These are phyloP conservation scores for Melitaea athalia DNA, from an alignment of 2,888 invertebrate species.

Conservation along the genomic window DNA sequence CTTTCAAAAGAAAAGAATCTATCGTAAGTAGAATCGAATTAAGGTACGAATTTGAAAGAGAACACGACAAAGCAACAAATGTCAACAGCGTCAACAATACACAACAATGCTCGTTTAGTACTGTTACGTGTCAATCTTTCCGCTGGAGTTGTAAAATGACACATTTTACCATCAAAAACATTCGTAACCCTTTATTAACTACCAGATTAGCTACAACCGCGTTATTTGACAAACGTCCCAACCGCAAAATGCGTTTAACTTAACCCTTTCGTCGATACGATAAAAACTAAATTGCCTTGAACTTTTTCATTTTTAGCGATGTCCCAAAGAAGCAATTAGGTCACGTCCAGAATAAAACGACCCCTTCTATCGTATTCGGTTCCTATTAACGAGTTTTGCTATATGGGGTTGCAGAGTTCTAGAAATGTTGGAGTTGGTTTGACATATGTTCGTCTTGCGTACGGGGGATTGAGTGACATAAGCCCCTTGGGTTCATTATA, in stretches of 20 bases:
- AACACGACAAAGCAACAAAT: neutral
- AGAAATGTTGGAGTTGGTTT: constrained; percentile 50
- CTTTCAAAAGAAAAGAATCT: neutral
- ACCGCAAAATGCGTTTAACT: constrained; percentile 18
- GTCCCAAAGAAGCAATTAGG: constrained; percentile 70
- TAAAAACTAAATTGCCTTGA: constrained; percentile 49
- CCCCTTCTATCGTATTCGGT: constrained; percentile 42
- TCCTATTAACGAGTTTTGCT: constrained; percentile 17
- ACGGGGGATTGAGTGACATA: constrained; percentile 73
- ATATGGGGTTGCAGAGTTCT: constrained; percentile 44
- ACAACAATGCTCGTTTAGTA: neutral
- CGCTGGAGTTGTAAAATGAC: constrained; percentile 35
- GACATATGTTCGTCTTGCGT: constrained; percentile 75
- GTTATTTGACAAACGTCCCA: constrained; percentile 52
- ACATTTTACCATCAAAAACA: constrained; percentile 47
- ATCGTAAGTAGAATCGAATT: neutral
- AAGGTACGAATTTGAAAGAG: neutral
- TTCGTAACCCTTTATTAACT: constrained; percentile 52
- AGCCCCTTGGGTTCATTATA: constrained; percentile 77
- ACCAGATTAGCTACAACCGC: constrained; percentile 60
- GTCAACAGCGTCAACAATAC: neutral
- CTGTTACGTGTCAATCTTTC: constrained; percentile 2
- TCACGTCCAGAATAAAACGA: constrained; percentile 52
- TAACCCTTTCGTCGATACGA: constrained; percentile 37
- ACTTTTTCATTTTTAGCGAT: constrained; percentile 43